These are phyloP conservation scores for Ceyx erithaca DNA, from an alignment of 2,797 vertebrate species.

Conservation along the genomic window DNA sequence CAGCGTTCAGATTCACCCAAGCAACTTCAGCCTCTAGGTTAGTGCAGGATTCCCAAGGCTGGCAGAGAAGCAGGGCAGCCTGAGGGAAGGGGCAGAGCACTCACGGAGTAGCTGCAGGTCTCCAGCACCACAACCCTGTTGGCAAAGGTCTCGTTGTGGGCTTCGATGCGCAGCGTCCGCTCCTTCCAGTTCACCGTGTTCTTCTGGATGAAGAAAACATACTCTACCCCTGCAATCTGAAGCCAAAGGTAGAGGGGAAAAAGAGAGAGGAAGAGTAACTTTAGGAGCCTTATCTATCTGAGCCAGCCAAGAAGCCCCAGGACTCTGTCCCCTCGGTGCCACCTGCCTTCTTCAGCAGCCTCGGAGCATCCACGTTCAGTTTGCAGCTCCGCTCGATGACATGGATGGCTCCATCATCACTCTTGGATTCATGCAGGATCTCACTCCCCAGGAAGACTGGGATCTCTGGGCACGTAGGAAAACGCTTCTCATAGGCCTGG, in stretches of 20 bases:
- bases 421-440: conserved; percentile 78
- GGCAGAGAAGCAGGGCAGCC: background rate
- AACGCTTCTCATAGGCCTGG: conserved; percentile 86
- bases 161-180: conserved; percentile 82
- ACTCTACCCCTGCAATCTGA: conserved; percentile 85
- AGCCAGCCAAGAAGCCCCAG: background rate
- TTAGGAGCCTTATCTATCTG: background rate
- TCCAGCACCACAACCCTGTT: conserved; percentile 82
- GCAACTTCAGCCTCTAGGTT: too few species aligned
- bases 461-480: conserved; percentile 81
- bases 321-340: background rate
- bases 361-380: conserved; percentile 82
- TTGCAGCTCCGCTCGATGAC: conserved; percentile 83
- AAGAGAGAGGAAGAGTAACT: background rate
- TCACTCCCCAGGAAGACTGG: conserved; percentile 84
- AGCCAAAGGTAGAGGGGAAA: background rate
- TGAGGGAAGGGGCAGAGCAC: background rate
- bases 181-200: conserved; percentile 85
- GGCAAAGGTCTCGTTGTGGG: conserved; percentile 84
- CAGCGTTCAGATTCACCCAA: background rate
- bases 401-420: conserved; percentile 77
- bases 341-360: conserved; percentile 84
- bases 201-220: conserved; percentile 84
- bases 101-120: conserved; percentile 83
- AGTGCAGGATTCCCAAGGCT: background rate